These are phyloP conservation scores for Struthidea cinerea DNA, from an alignment of 2,113 vertebrate species.

Conservation along the genomic window DNA sequence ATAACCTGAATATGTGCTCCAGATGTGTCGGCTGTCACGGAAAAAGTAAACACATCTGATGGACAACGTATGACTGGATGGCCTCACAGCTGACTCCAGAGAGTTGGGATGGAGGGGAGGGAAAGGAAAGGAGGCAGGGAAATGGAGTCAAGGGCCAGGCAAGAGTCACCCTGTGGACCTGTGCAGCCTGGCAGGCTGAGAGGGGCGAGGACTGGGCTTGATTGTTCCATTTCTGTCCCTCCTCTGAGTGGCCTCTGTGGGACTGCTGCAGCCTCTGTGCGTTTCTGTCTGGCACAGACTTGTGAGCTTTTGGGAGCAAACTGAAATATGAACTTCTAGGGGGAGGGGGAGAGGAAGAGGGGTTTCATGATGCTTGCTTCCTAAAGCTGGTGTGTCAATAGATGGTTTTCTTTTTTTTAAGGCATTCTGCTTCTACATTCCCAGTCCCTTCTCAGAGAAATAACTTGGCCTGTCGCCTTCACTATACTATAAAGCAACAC, in stretches of 20 bases:
- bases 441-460: constrained; percentile 28
- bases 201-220: constrained; percentile 78
- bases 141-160: constrained; percentile 67
- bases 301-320: constrained; percentile 93
- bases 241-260: constrained; percentile 90
- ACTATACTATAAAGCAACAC: constrained; percentile 12
- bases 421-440: constrained; percentile 56
- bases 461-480: constrained; percentile 42
- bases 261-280: constrained; percentile 85
- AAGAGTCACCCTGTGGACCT: constrained; percentile 81
- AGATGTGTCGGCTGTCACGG: constrained; percentile 99
- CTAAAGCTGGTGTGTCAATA: constrained; percentile 68
- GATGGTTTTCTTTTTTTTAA: constrained; percentile 50
- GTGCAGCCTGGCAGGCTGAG: constrained; percentile 84
- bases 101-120: constrained; percentile 69
- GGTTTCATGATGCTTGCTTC: constrained; percentile 69
- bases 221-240: constrained; percentile 88
- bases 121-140: constrained; percentile 66
- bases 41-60: constrained; percentile 99
- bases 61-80: constrained; percentile 97
- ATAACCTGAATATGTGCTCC: constrained; percentile 98
- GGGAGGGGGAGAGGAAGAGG: constrained; percentile 69
- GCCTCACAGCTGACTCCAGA: constrained; percentile 83
- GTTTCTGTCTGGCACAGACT: constrained; percentile 92
- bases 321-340: constrained; percentile 87